Evolutionary conservation across 1,140 invertebrate species (phyloP).

Genomic region (Ditylenchus dipsaci): DNA sequence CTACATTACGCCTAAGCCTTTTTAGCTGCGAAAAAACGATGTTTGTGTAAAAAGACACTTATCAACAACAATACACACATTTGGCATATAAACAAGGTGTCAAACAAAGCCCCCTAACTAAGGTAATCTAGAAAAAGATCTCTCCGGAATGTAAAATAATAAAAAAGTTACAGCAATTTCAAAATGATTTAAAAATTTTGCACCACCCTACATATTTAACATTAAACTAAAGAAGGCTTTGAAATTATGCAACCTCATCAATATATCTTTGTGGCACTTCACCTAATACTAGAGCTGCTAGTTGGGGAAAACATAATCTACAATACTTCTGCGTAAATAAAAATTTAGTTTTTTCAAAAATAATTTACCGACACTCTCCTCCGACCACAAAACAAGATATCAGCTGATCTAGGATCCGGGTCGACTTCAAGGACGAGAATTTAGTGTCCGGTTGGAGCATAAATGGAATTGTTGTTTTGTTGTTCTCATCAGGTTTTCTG

Average conservation of each 20-base stretch:
- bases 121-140: neutral
- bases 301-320: constrained; percentile 7
- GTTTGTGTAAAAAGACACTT: too few species aligned
- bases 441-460: constrained; percentile 22
- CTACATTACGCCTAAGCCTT: too few species aligned
- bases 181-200: too few species aligned
- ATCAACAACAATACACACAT: too few species aligned
- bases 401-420: constrained; percentile 4
- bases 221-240: too few species aligned
- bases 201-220: too few species aligned
- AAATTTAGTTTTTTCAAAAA: too few species aligned
- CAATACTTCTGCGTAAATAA: too few species aligned
- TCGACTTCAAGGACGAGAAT: constrained; percentile 15
- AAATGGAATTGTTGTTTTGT: constrained; percentile 4
- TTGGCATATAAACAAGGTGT: too few species aligned
- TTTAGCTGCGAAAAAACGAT: too few species aligned
- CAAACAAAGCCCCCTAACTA: too few species aligned
- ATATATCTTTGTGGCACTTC: constrained; percentile 7
- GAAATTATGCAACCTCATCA: constrained; percentile 15
- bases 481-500: neutral
- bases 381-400: constrained; percentile 17
- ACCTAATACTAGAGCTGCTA: neutral
- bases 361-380: constrained; percentile 4
- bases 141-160: neutral
- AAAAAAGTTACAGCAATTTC: neutral